Evolutionary conservation across 2,888 invertebrate genomes (phyloP).

Genomic region (Trachelus stipa): DNA sequence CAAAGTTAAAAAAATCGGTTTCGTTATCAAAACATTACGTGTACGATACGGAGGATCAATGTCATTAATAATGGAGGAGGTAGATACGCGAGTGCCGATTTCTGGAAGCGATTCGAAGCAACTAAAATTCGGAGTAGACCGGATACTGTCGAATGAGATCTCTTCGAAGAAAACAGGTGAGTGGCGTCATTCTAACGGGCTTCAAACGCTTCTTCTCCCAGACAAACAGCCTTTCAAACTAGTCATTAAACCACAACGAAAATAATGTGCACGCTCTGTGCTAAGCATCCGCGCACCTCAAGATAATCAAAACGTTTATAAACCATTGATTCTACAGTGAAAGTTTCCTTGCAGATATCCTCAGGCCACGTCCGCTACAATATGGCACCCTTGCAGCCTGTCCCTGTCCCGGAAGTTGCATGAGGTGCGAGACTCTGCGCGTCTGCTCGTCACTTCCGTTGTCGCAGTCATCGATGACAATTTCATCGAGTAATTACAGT

Average conservation of each 20-base stretch:
- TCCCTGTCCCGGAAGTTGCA: conserved; percentile 45
- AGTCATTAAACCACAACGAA: background rate
- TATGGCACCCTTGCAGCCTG: conserved; percentile 37
- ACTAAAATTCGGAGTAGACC: conserved; percentile 78
- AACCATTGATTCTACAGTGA: background rate
- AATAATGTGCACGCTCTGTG: background rate
- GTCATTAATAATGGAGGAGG: conserved; percentile 31
- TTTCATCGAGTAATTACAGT: conserved; percentile 27
- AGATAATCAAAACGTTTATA: conserved; percentile 10
- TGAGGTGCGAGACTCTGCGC: conserved; percentile 43
- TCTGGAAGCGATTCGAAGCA: conserved; percentile 38
- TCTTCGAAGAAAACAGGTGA: conserved; percentile 42
- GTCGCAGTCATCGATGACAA: conserved; percentile 23
- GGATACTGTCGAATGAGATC: conserved; percentile 72
- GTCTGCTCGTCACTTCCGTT: conserved; percentile 37
- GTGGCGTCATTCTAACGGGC: conserved; percentile 1
- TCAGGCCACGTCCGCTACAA: conserved; percentile 41
- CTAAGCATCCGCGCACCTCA: background rate
- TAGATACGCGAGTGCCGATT: conserved; percentile 29
- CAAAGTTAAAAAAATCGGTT: background rate
- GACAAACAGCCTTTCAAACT: background rate
- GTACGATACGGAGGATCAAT: background rate
- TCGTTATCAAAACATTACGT: background rate
- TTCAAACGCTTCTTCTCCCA: background rate
- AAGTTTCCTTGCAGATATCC: conserved; percentile 32